These are phyloP conservation scores for Poeciliopsis presidionis DNA, from an alignment of 2,797 vertebrate species.

Conservation along the genomic window DNA sequence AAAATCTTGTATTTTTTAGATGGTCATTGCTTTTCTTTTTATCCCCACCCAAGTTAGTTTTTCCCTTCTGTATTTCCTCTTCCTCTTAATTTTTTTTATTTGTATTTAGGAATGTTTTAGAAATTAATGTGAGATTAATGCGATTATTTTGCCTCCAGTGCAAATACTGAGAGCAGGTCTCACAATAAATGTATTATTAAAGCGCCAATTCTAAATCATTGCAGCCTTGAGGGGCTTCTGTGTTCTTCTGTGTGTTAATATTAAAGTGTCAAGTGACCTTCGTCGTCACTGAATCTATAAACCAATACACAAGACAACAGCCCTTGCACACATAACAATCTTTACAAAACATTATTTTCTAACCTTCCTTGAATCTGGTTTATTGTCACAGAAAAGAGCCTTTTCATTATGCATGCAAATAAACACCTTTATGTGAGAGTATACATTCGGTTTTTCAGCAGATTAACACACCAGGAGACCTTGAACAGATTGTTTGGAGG, in stretches of 20 bases:
- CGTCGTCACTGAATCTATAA: background rate
- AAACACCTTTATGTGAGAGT: conserved; percentile 37
- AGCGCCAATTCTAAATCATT: background rate
- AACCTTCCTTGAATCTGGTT: background rate
- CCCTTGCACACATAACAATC: background rate
- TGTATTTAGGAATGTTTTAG: background rate
- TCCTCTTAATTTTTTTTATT: background rate
- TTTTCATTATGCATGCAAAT: conserved; percentile 25
- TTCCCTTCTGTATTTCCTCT: background rate
- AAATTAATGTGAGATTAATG: background rate
- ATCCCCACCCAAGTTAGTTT: background rate
- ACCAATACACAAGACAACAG: background rate
- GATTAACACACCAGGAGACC: conserved; percentile 37
- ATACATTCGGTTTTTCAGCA: conserved; percentile 28
- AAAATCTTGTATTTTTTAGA: background rate
- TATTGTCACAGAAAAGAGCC: background rate
- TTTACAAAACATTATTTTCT: conserved; percentile 2
- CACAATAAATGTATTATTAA: background rate
- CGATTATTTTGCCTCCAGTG: background rate
- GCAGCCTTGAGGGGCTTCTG: background rate
- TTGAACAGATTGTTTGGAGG: conserved; percentile 32
- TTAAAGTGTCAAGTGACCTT: background rate
- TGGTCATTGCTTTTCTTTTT: background rate
- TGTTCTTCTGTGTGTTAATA: background rate
- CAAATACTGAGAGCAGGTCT: background rate